These are phyloP conservation scores for Stenoptilia bipunctidactyla DNA, from an alignment of 2,888 invertebrate genomes.

Conservation along the genomic window DNA sequence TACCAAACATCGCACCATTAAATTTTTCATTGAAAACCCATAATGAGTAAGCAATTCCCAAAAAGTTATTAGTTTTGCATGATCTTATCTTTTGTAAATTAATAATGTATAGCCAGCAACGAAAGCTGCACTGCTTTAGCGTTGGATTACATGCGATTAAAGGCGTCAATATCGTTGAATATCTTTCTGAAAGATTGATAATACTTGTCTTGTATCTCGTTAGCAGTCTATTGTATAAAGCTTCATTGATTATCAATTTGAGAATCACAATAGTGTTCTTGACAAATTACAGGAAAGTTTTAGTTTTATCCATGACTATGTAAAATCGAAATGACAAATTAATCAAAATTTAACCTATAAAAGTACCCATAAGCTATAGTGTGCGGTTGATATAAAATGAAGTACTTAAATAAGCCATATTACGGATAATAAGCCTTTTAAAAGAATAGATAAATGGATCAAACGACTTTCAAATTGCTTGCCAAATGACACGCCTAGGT, in stretches of 20 bases:
- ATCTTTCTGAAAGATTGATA: slow-evolving; percentile 36
- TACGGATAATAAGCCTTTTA: slow-evolving; percentile 19
- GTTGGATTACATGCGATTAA: neutral
- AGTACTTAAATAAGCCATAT: slow-evolving; percentile 15
- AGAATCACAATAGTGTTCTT: slow-evolving; percentile 29
- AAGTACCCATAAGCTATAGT: too few species aligned
- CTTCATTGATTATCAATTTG: slow-evolving; percentile 47
- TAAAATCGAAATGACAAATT: too few species aligned
- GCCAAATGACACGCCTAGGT: slow-evolving; percentile 49
- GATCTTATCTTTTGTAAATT: neutral
- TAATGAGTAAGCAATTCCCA: too few species aligned
- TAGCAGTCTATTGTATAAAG: slow-evolving; percentile 35
- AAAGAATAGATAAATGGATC: slow-evolving; percentile 25
- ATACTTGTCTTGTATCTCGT: slow-evolving; percentile 27
- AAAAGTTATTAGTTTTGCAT: neutral
- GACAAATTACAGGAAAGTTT: slow-evolving; percentile 31
- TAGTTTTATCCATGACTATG: neutral
- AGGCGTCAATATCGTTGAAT: neutral
- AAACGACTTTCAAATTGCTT: slow-evolving; percentile 32
- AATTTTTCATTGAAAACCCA: too few species aligned
- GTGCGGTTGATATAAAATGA: neutral
- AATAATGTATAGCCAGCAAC: neutral
- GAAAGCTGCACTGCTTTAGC: neutral
- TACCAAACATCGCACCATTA: too few species aligned
- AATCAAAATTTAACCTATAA: too few species aligned